These are phyloP conservation scores for Drosophila miranda DNA, from an alignment of 1,140 invertebrate species.

Conservation along the genomic window DNA sequence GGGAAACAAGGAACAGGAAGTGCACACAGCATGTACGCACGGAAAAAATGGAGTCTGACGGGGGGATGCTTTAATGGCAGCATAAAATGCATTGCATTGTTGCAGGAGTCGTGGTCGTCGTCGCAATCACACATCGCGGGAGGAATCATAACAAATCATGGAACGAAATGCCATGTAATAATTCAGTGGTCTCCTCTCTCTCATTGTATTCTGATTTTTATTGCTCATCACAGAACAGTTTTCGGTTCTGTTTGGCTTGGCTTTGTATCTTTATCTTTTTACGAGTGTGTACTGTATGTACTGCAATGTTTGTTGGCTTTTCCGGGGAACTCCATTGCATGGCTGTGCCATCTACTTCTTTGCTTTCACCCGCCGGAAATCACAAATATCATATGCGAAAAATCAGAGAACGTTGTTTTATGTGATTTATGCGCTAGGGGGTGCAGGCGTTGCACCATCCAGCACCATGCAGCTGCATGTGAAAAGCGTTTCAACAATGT, in stretches of 20 bases:
- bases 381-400: slow-evolving; percentile 76
- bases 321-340: slow-evolving; percentile 16
- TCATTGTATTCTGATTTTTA: slow-evolving; percentile 73
- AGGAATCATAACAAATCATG: slow-evolving; percentile 64
- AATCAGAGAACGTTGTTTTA: slow-evolving; percentile 72
- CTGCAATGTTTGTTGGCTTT: slow-evolving; percentile 8
- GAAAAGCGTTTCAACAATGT: slow-evolving; percentile 58
- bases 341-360: slow-evolving; percentile 29
- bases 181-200: slow-evolving; percentile 42
- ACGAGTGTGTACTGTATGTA: slow-evolving; percentile 16
- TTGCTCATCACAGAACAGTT: slow-evolving; percentile 62
- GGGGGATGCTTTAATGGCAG: slow-evolving; percentile 51
- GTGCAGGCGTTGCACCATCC: slow-evolving; percentile 9
- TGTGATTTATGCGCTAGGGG: slow-evolving; percentile 67
- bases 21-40: too few species aligned
- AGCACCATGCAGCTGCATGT: slow-evolving; percentile 22
- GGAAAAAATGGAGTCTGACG: background rate
- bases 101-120: slow-evolving; percentile 31
- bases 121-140: slow-evolving; percentile 38
- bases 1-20: background rate
- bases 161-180: slow-evolving; percentile 66
- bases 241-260: slow-evolving; percentile 5
- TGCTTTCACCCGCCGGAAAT: slow-evolving; percentile 36
- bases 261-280: slow-evolving; percentile 24
- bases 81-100: slow-evolving; percentile 76